These are phyloP conservation scores for Tribolium castaneum DNA, from an alignment of 1,140 invertebrate genomes.

Conservation along the genomic window DNA sequence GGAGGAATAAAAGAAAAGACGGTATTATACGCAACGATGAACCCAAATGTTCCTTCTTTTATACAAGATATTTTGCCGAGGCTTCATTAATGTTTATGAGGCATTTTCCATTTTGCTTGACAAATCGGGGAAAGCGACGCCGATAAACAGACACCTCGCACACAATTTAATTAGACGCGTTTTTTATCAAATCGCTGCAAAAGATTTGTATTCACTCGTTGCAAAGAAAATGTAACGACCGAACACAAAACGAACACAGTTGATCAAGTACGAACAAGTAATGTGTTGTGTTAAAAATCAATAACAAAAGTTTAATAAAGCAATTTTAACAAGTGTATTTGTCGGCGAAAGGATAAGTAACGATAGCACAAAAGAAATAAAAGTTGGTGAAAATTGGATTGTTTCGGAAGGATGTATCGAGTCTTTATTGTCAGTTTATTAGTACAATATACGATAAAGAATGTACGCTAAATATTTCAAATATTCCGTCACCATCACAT, in stretches of 20 bases:
- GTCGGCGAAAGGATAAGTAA: not conserved
- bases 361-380: not conserved
- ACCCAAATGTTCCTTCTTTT: slow-evolving; percentile 20
- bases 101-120: slow-evolving; percentile 20
- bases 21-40: slow-evolving; percentile 6
- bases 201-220: not conserved
- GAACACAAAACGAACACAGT: not conserved
- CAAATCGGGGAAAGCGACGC: not conserved
- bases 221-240: not conserved
- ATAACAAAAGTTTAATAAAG: not conserved
- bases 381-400: not conserved
- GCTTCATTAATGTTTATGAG: slow-evolving; percentile 14
- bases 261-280: not conserved
- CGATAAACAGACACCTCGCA: not conserved
- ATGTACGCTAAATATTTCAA: not conserved
- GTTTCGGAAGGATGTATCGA: not conserved
- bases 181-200: not conserved
- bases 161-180: not conserved
- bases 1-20: slow-evolving; percentile 9
- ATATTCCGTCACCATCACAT: too few relatives aligned
- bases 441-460: not conserved
- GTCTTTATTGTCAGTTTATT: not conserved
- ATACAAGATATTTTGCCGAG: not conserved
- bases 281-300: not conserved
- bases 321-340: not conserved